Evolutionary conservation across 2,797 vertebrate species (phyloP), one percentile per base, ranked within the genome.

Genomic region (Scolopax rusticola): DNA sequence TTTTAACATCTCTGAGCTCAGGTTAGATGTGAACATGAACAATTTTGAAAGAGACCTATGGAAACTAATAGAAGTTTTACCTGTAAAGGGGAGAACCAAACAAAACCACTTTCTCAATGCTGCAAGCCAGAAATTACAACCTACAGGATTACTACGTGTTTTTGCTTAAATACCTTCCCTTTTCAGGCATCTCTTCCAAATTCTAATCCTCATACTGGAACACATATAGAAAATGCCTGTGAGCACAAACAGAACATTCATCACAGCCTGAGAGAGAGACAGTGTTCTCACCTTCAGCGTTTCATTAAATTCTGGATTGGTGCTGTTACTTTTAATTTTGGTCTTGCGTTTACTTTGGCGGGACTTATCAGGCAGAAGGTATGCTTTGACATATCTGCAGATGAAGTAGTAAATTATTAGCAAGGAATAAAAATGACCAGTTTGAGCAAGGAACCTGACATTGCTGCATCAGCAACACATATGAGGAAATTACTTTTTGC

Each of bases 261-360:
- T 50, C 41, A 54, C 28, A 79, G 74, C 67, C 36, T 54, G 60
- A 85, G 51, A 71, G 32, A 67, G 28, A 63, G 17, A 53, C 21
- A 77, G 33, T 59, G 38, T 85, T 94, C 98, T 98, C 95, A 99
- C 99, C 98, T 99, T 99, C 90, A 99, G 97, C 1, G 95, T 99
- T 98, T 99, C 99, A 61, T 99, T 99, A 95, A 99, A 99, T 88
- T 99, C 98, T 5, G 99, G 99, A 97, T 99, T 99, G 68, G 98
- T 99, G 97, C 97, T 98, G 98, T 99, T 99, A 94, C 97, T 98
- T 97, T 99, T 99, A 96, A 99, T 98, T 98, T 99, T 99, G 77
- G 99, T 99, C 98, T 99, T 99, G 94, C 99, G 98, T 95, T 99
- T 99, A 94, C 98, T 99, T 96, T 99, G 99, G 60, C 99, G 98